Base-by-base conservation (phyloP, 2,888 invertebrate species). In the Theretra japonica region DNA sequence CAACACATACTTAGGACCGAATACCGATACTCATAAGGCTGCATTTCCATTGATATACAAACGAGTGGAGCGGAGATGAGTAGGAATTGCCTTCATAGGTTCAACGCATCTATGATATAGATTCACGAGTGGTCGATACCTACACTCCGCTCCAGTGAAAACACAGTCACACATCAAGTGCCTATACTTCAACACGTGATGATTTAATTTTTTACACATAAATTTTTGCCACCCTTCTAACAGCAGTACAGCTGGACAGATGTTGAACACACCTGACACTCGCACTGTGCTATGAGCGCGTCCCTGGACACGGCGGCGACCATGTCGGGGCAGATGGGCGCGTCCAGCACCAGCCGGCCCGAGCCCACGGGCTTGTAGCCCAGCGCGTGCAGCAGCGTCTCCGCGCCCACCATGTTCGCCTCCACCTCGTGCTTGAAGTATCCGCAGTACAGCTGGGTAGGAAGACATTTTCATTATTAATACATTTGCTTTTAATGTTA, bases 361-460 rank as follows among this genome's bases (percentile, higher is more conserved):
- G 94, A 88, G 60, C 95, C 95, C 33, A 89, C 87, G 59, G 96
- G 92, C 73, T 95, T 96, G 86, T 98, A 98, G 0, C 98, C 98
- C 97, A 98, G 97, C 73, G 96, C 96, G 80, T 96, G 95, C 73
- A 98, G 96, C 83, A 98, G 95, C 68, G 95, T 93, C 85, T 97
- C 97, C 1, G 97, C 97, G 70, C 97, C 97, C 30, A 96, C 95
- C 83, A 98, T 94, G 88, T 97, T 97, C 3, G 97, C 96, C 81
- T 97, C 97, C 59, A 98, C 96, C 85, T 98, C 97, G 87, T 98
- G 98, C 84, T 97, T 97, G 91, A 96, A 98, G 90, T 97, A 98
- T 11, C 98, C 98, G 76, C 97, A 97, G 90, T 97, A 98, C 79
- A 97, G 95, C 98, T 98, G 88, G 0, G 6, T 8, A 80, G 82